Conservation (phyloP, 1,140 invertebrate genomes). For the Trichogramma pretiosum region DNA sequence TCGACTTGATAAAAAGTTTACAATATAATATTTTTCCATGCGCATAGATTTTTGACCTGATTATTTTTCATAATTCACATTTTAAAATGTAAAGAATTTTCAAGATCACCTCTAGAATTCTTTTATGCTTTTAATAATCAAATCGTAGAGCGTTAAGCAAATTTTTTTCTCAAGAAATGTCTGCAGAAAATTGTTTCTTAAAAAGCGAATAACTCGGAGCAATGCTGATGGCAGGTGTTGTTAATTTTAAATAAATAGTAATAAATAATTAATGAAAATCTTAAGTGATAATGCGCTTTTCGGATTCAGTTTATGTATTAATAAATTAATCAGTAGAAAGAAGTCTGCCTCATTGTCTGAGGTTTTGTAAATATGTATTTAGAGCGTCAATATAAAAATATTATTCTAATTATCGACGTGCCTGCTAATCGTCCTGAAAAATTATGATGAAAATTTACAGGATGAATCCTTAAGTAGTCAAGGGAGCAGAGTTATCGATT, state of each 20-base stretch:
- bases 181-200: conserved; percentile 14
- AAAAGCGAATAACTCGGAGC: conserved; percentile 12
- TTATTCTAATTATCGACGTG: conserved; percentile 41
- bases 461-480: conserved; percentile 17
- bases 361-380: conserved; percentile 45
- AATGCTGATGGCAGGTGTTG: conserved; percentile 15
- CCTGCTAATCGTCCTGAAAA: conserved; percentile 28
- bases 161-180: conserved; percentile 8
- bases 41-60: conserved; percentile 9
- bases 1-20: conserved; percentile 15
- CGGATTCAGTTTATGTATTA: conserved; percentile 24
- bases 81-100: conserved; percentile 14
- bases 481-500: conserved; percentile 14
- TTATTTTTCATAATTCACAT: conserved; percentile 23
- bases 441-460: conserved; percentile 8
- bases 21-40: conserved; percentile 13
- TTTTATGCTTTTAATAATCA: conserved; percentile 12
- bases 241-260: conserved; percentile 21
- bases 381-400: conserved; percentile 43
- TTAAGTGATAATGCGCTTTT: conserved; percentile 29
- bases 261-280: no score
- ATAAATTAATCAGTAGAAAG: conserved; percentile 20
- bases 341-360: conserved; percentile 24
- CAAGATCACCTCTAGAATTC: conserved; percentile 15
- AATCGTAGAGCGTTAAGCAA: not conserved